Evolutionary conservation across 2,113 vertebrate species (phyloP).

Genomic region (Oncorhynchus masou): DNA sequence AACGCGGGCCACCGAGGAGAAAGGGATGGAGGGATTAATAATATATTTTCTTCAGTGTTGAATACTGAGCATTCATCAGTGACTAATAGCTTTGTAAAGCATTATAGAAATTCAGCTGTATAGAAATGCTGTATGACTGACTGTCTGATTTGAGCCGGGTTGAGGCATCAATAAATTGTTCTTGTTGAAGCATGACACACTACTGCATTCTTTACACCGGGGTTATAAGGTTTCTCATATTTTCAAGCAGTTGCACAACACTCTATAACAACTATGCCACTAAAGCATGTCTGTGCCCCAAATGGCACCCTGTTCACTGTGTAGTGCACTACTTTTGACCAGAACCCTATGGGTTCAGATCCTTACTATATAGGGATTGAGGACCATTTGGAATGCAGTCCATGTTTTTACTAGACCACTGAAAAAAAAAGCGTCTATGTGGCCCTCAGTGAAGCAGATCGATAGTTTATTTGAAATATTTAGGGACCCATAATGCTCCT

Average conservation of each 20-base stretch:
- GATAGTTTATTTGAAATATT: too few relatives aligned
- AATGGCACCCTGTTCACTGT: too few relatives aligned
- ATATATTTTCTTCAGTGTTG: too few relatives aligned
- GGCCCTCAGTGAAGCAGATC: too few relatives aligned
- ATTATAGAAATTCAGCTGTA: neutral
- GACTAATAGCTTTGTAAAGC: neutral
- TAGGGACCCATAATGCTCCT: too few relatives aligned
- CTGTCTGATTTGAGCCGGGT: neutral
- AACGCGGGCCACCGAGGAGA: slow-evolving; percentile 27
- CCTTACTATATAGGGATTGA: too few relatives aligned
- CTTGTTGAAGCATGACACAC: neutral
- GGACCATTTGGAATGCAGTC: too few relatives aligned
- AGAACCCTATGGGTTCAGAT: too few relatives aligned
- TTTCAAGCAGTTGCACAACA: neutral
- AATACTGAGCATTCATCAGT: neutral
- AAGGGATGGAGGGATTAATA: neutral
- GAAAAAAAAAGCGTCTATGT: too few relatives aligned
- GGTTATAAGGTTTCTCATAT: neutral
- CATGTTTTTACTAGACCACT: too few relatives aligned
- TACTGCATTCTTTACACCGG: neutral
- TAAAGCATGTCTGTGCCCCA: neutral
- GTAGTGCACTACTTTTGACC: too few relatives aligned
- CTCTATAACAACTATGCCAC: neutral
- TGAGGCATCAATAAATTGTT: neutral
- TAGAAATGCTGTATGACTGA: neutral